These are phyloP conservation scores for Bacillus rossius DNA, from an alignment of 1,140 invertebrate genomes.

Conservation along the genomic window DNA sequence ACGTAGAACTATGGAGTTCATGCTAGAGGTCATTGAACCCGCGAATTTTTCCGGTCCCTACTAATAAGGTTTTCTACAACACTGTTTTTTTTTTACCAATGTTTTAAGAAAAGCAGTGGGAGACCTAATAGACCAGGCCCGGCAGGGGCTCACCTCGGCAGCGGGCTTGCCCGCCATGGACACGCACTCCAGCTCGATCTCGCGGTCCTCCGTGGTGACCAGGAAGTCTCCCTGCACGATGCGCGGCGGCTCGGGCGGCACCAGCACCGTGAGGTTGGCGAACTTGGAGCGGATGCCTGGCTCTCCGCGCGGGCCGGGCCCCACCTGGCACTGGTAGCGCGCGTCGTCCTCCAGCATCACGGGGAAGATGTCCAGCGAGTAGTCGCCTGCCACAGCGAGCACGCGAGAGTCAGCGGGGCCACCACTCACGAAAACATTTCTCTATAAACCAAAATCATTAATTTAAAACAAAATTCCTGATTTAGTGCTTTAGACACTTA, in stretches of 20 bases:
- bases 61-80: too few species aligned
- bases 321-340: slow-evolving; percentile 85
- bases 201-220: slow-evolving; percentile 79
- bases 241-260: slow-evolving; percentile 82
- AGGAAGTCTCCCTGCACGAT: slow-evolving; percentile 79
- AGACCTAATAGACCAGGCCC: too few species aligned
- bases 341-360: slow-evolving; percentile 88
- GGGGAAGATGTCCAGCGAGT: slow-evolving; percentile 78
- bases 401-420: too few species aligned
- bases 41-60: too few species aligned
- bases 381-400: slow-evolving; percentile 72
- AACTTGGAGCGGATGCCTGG: slow-evolving; percentile 74
- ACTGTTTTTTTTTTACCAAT: too few species aligned
- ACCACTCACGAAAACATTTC: too few species aligned
- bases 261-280: slow-evolving; percentile 78
- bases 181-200: slow-evolving; percentile 84
- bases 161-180: slow-evolving; percentile 87
- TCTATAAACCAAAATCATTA: too few species aligned
- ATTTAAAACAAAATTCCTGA: too few species aligned
- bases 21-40: too few species aligned
- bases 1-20: too few species aligned
- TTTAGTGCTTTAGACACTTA: too few species aligned
- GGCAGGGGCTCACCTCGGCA: slow-evolving; percentile 66
- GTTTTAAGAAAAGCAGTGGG: too few species aligned
- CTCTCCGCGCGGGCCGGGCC: slow-evolving; percentile 60